Conservation (phyloP, 2,888 invertebrate species). For the Stenurella melanura region DNA sequence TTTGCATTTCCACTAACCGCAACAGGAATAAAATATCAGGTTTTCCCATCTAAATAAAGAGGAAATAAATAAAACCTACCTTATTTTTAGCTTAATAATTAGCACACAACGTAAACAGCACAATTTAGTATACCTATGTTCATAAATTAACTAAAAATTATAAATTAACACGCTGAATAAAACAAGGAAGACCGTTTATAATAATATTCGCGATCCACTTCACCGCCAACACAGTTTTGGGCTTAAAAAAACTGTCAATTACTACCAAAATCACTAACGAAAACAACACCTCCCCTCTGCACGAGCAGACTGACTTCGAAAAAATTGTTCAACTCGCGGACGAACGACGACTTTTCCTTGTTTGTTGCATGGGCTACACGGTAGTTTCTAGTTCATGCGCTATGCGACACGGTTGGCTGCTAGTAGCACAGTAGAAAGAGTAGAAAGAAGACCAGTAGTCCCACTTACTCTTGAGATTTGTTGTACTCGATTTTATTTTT, state of each 20-base stretch:
- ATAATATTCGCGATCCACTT: not conserved
- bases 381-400: not conserved
- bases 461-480: no score
- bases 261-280: not conserved
- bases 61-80: constrained; percentile 19
- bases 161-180: not conserved
- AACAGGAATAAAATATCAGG: not conserved
- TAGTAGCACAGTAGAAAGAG: no score
- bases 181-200: not conserved
- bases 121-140: not conserved
- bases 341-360: not conserved
- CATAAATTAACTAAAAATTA: not conserved
- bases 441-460: no score
- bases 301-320: not conserved
- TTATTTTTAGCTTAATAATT: constrained; percentile 17
- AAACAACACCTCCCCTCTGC: not conserved
- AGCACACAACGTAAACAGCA: not conserved
- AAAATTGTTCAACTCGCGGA: not conserved
- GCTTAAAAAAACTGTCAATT: not conserved
- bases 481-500: no score
- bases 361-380: not conserved
- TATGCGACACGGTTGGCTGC: not conserved
- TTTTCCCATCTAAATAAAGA: constrained; percentile 12
- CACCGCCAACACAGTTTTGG: not conserved
- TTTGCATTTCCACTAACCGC: not conserved